Conservation (phyloP, 2,113 vertebrate genomes). For the Dryoscopus gambensis region DNA sequence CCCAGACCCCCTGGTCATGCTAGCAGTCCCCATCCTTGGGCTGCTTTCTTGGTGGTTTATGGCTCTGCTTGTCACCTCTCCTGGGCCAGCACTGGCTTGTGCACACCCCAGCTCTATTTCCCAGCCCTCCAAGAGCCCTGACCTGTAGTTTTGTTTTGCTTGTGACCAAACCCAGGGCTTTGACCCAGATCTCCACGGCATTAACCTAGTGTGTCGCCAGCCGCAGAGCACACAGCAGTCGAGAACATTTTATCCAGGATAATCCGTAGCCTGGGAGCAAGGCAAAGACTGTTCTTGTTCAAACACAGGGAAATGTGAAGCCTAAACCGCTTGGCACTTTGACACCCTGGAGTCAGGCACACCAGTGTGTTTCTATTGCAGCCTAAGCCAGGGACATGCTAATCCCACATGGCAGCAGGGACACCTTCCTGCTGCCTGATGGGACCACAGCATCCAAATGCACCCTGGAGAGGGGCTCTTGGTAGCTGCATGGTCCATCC, state of each 20-base stretch:
- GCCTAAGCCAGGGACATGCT: neutral
- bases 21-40: neutral
- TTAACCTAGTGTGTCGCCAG: constrained; percentile 38
- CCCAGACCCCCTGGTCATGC: neutral
- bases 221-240: constrained; percentile 10
- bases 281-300: constrained; percentile 44
- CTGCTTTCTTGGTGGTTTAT: neutral
- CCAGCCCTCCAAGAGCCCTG: neutral
- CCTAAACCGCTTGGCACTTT: constrained; percentile 53
- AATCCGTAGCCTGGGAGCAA: constrained; percentile 45
- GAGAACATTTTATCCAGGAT: constrained; percentile 59
- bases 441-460: neutral
- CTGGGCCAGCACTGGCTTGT: neutral
- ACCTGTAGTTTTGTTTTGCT: neutral
- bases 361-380: neutral
- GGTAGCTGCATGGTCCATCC: neutral
- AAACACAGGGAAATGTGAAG: constrained; percentile 51
- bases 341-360: neutral
- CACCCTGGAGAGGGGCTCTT: neutral
- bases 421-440: neutral
- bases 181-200: neutral
- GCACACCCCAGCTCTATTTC: neutral
- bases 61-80: neutral
- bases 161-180: neutral
- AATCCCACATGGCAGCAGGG: neutral